A percentile compares a stretch with the other conserved stretches of the same genome.
These are phyloP conservation scores for Seira ritae DNA, from an alignment of 2,888 invertebrate species.

Conservation along the genomic window DNA sequence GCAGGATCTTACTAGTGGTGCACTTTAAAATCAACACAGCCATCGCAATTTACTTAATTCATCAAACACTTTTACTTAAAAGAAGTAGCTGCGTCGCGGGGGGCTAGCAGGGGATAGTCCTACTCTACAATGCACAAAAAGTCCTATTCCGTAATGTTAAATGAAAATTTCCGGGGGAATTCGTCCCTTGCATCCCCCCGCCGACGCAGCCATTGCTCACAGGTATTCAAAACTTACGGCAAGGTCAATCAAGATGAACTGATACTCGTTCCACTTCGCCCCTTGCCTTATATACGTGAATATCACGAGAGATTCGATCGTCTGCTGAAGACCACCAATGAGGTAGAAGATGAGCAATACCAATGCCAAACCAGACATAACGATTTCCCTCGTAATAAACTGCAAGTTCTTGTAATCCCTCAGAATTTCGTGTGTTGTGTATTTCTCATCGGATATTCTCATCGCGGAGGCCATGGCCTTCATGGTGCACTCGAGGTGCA, in stretches of 20 bases:
- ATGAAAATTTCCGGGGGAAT: too few relatives aligned
- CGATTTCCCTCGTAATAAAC: not conserved
- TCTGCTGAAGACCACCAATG: not conserved
- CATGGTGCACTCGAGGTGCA: not conserved
- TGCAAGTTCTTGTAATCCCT: not conserved
- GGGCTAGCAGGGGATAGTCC: too few relatives aligned
- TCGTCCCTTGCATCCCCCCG: too few relatives aligned
- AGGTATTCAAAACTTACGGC: too few relatives aligned
- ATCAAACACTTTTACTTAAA: not conserved
- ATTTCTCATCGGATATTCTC: not conserved
- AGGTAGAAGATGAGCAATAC: not conserved
- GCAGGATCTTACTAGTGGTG: not conserved
- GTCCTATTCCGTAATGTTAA: too few relatives aligned
- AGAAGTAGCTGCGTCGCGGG: too few relatives aligned
- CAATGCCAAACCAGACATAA: not conserved
- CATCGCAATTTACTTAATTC: not conserved
- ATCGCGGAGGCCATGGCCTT: not conserved
- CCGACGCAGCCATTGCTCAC: too few relatives aligned
- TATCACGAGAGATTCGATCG: not conserved
- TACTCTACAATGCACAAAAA: too few relatives aligned
- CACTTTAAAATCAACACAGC: not conserved
- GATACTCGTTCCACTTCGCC: not conserved
- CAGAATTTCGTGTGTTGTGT: too few relatives aligned
- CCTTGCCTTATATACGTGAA: not conserved
- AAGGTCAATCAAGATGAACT: not conserved